Evolutionary conservation across 2,797 vertebrate species (phyloP), one percentile per base, ranked within the genome.

Genomic region (Ceyx erithaca): DNA sequence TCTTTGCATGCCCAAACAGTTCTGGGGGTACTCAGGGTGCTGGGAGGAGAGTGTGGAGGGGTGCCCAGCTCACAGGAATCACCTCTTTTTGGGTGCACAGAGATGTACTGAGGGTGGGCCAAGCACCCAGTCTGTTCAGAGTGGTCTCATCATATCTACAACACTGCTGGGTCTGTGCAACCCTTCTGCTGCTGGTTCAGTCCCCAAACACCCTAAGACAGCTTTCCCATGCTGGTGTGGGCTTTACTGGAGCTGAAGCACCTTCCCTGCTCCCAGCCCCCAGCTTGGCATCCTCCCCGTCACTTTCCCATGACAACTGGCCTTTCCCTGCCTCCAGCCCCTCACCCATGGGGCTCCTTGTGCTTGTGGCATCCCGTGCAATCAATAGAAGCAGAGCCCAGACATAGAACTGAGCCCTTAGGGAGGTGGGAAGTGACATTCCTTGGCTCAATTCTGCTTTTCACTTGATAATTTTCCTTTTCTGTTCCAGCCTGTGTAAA

Each of bases 161-260:
- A 2, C 37, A 11, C 4, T 1, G 2, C 20, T 0, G 1, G 12
- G 6, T 33, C 54, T 28, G 17, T 12, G 22, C n/a, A 49, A 18
- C 4, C 2, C 48, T 64, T 31, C 45, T 49, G 77, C 41, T 49
- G 46, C 72, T 66, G 5, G 3, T 30, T 16, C 1, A 0, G 10
- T 41, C 55, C 46, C n/a, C 18, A 81, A 76, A 73, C 9, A 58
- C 9, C 40, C 55, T 8, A 11, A 6, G 61, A 33, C 12, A 10
- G 19, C 62, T n/a, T 61, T 37, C 28, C 72, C 20, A 5, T 6
- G 67, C 10, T 26, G 41, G 8, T 0, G 4, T 7, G n/a, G 59
- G 46, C 19, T 45, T 35, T 31, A 6, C 3, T 21, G 17, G n/a
- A 35, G 19, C 61, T 76, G 58, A 28, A 76, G 33, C 4, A 19